Evolutionary conservation across 2,888 invertebrate genomes (phyloP), one percentile per base, ranked within the genome.

Genomic region (Andrena dorsata): DNA sequence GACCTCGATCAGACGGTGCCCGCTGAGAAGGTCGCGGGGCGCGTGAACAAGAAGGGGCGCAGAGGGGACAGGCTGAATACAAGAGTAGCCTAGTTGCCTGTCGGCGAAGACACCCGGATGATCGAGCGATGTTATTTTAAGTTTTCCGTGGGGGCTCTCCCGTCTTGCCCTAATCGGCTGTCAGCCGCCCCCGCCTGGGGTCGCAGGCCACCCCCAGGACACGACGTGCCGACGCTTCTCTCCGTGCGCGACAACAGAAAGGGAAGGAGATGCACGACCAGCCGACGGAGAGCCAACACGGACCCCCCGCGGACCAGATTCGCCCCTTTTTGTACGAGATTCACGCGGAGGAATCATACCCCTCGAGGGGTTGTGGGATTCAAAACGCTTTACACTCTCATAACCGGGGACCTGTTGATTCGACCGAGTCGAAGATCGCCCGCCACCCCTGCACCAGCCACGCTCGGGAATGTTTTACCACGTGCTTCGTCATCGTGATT

Each of bases 121-220:
- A 93, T 93, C 91, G 93, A 94, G 89, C 92, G 93, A 92, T 93
- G 93, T 93, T 94, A 92, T 94, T 94, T 94, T 92, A 93, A 93
- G 93, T 94, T 94, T 94, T 93, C 93, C 93, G 84, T 91, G 88
- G 93, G 93, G 93, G 93, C 91, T 89, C 84, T 86, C 88, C 87
- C 89, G 82, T 90, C 91, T 91, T 90, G 89, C 90, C 92, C 93
- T 93, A 93, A 94, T 93, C 93, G 93, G 90, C 92, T 93, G 93
- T 93, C 92, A 88, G 85, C 82, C 89, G 84, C 84, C 89, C 87
- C 89, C 88, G 85, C 69, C 80, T 81, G 80, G 86, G 89, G 88
- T 89, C 83, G 71, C 60, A 75, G 84, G 75, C 85, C 83, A 80
- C 86, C 90, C 88, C 84, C 81, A 76, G 68, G 80, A 82, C 88